These are phyloP conservation scores for Callyntrura guangdongensis DNA, from an alignment of 2,888 invertebrate genomes.

Conservation along the genomic window DNA sequence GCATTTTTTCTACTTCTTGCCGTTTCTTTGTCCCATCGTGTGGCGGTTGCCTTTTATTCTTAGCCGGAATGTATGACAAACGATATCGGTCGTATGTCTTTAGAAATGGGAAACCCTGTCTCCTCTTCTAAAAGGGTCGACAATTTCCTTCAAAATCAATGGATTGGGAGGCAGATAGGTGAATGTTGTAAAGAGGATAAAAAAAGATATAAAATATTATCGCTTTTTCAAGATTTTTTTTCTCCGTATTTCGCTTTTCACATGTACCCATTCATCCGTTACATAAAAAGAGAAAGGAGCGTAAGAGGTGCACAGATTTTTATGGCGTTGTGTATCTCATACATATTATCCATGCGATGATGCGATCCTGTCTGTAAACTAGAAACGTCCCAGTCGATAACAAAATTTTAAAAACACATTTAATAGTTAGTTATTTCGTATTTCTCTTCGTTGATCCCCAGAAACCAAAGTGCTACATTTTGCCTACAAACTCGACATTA, in stretches of 20 bases:
- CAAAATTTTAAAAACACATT: too few relatives aligned
- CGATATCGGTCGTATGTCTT: slow-evolving; percentile 85
- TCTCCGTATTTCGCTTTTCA: slow-evolving; percentile 50
- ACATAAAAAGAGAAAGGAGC: slow-evolving; percentile 43
- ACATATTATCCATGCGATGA: slow-evolving; percentile 15
- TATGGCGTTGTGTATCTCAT: slow-evolving; percentile 41
- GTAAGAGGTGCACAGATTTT: slow-evolving; percentile 45
- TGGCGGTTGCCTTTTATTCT: slow-evolving; percentile 74
- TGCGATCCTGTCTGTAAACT: background rate
- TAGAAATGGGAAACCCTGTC: slow-evolving; percentile 82
- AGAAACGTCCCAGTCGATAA: background rate
- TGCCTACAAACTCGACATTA: too few relatives aligned
- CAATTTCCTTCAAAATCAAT: slow-evolving; percentile 78
- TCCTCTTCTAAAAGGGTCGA: slow-evolving; percentile 78
- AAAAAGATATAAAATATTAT: slow-evolving; percentile 63
- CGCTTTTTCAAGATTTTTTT: slow-evolving; percentile 51
- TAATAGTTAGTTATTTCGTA: too few relatives aligned
- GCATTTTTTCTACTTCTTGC: slow-evolving; percentile 55
- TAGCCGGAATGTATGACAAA: slow-evolving; percentile 83
- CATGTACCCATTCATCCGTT: slow-evolving; percentile 75
- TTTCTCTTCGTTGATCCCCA: too few relatives aligned
- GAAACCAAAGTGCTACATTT: too few relatives aligned
- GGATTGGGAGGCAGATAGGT: slow-evolving; percentile 79
- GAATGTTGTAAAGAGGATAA: slow-evolving; percentile 60
- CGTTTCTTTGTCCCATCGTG: slow-evolving; percentile 59